These are phyloP conservation scores for Neotoma lepida DNA, from an alignment of 2,113 vertebrate genomes.

Conservation along the genomic window DNA sequence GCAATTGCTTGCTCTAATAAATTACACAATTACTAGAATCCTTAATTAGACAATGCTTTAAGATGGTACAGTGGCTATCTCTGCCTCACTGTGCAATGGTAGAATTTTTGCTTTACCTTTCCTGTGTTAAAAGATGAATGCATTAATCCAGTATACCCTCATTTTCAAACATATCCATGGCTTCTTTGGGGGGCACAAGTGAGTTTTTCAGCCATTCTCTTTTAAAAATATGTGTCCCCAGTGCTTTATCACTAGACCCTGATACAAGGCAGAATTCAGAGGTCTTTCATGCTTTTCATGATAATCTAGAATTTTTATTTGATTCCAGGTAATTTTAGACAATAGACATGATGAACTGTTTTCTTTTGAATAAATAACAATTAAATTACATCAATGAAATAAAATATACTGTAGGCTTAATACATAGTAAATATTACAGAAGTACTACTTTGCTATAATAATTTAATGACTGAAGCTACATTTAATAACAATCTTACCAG, in stretches of 20 bases:
- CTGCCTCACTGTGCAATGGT: background rate
- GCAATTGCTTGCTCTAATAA: slow-evolving; percentile 46
- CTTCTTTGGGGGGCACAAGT: background rate
- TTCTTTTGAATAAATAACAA: slow-evolving; percentile 88
- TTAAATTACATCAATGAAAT: slow-evolving; percentile 89
- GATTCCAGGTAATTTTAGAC: slow-evolving; percentile 81
- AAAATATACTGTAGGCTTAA: slow-evolving; percentile 87
- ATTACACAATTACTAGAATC: slow-evolving; percentile 12
- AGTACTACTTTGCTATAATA: slow-evolving; percentile 88
- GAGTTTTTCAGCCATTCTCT: slow-evolving; percentile 25
- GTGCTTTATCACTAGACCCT: slow-evolving; percentile 70
- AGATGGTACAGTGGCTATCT: background rate
- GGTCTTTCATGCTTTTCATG: slow-evolving; percentile 55
- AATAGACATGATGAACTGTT: slow-evolving; percentile 83
- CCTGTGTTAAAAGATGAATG: slow-evolving; percentile 23
- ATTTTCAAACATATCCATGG: slow-evolving; percentile 73
- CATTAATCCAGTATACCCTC: slow-evolving; percentile 22
- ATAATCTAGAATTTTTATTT: slow-evolving; percentile 80
- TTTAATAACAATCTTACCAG: slow-evolving; percentile 88
- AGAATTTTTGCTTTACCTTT: background rate
- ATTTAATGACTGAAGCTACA: slow-evolving; percentile 89
- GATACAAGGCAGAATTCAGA: slow-evolving; percentile 77
- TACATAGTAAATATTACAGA: slow-evolving; percentile 88
- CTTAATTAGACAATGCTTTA: slow-evolving; percentile 35
- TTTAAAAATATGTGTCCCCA: slow-evolving; percentile 31